Percentiles rank a stretch among this genome's conserved stretches.
phyloP scores from a whole-genome alignment of 53 echinoderm and acorn worm genomes.

The Luidia sarsii region DNA sequence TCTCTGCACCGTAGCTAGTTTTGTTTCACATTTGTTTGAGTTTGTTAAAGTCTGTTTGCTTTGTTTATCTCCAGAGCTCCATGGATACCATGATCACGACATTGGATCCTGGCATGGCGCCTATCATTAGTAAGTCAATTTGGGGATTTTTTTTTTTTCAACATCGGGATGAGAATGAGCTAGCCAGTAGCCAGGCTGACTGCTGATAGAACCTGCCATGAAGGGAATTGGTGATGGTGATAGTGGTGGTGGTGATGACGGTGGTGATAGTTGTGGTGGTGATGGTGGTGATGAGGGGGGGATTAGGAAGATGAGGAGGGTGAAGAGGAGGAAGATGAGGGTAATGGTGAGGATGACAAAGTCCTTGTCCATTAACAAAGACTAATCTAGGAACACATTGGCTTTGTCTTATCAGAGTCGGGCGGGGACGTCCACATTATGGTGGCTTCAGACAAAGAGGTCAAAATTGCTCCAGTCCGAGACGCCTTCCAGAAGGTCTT shows the following conservation, averaged over 20 bases:
- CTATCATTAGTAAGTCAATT: slow-evolving; percentile 90
- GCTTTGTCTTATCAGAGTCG: slow-evolving; percentile 70
- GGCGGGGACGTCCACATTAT: slow-evolving; percentile 86
- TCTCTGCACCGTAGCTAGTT: neutral
- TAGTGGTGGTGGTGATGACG: too few species aligned
- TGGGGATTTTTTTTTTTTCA: too few species aligned
- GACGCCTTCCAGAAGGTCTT: slow-evolving; percentile 98
- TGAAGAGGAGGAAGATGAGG: neutral
- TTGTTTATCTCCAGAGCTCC: slow-evolving; percentile 69
- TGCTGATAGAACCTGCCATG: too few species aligned
- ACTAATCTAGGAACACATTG: neutral
- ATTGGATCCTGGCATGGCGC: slow-evolving; percentile 97
- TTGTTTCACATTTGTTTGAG: neutral
- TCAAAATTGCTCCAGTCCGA: slow-evolving; percentile 84
- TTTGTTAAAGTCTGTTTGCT: neutral
- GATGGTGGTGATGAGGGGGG: too few species aligned
- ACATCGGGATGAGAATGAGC: too few species aligned
- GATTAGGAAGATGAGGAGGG: too few species aligned
- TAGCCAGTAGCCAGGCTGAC: too few species aligned
- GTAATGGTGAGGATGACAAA: too few species aligned
- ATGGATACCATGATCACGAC: slow-evolving; percentile 96
- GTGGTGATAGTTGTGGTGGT: too few species aligned
- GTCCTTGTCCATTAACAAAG: too few species aligned
- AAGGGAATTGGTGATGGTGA: too few species aligned
- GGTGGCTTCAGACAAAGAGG: slow-evolving; percentile 93